phyloP scores from a whole-genome alignment of 2,113 vertebrate species.

The Daphoenositta chrysoptera region DNA sequence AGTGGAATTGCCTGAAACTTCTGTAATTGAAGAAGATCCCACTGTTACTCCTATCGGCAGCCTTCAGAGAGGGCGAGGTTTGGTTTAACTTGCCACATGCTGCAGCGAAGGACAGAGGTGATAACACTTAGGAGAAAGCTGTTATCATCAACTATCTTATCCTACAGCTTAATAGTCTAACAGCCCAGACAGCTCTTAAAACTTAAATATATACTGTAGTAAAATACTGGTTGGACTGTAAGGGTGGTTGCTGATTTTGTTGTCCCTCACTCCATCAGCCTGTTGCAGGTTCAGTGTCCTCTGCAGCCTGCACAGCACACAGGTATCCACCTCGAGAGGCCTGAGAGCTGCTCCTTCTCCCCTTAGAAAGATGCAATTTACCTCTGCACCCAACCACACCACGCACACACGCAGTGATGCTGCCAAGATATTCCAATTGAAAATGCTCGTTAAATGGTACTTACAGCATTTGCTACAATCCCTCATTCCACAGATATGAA shows the following conservation, averaged over 20 bases:
- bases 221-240: not conserved
- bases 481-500: not conserved
- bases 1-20: conserved; percentile 27
- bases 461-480: not conserved
- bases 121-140: conserved; percentile 22
- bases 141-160: conserved; percentile 50
- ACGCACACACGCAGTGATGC: rapidly evolving
- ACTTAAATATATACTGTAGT: not conserved
- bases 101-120: conserved; percentile 21
- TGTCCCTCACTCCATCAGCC: conserved; percentile 1
- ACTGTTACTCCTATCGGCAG: not conserved
- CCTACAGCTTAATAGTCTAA: conserved; percentile 33
- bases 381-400: not conserved
- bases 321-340: not conserved
- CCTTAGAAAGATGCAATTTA: not conserved
- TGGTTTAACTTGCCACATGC: not conserved
- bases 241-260: not conserved
- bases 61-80: not conserved
- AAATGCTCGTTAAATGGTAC: not conserved
- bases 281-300: not conserved
- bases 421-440: not conserved
- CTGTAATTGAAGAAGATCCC: conserved; percentile 41
- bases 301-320: not conserved
- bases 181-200: conserved; percentile 24
- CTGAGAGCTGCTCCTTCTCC: not conserved